phyloP scores from a whole-genome alignment of 2,797 vertebrate genomes.

The Bovichtus diacanthus region DNA sequence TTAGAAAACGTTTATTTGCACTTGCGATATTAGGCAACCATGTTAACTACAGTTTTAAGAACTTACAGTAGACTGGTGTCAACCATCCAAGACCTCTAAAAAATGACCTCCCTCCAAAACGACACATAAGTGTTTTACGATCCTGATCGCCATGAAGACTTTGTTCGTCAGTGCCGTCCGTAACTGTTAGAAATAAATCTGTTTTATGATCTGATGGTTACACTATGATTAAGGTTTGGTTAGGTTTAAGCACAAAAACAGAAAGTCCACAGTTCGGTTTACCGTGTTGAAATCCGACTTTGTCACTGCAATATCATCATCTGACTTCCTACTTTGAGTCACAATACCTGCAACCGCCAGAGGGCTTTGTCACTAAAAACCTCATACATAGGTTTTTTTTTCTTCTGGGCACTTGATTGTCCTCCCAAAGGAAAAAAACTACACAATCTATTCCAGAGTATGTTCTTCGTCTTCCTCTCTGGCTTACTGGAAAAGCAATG shows the following conservation, averaged over 20 bases:
- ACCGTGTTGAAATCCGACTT: too few species aligned
- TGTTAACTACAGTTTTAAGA: background rate
- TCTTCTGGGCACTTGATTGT: too few species aligned
- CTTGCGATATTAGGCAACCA: background rate
- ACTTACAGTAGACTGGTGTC: slow-evolving; percentile 15
- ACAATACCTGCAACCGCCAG: background rate
- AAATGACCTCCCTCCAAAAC: background rate
- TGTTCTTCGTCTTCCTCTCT: slow-evolving; percentile 15
- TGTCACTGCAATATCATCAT: background rate
- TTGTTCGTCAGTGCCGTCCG: background rate
- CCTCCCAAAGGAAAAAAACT: too few species aligned
- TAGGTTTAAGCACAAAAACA: too few species aligned
- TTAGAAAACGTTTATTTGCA: slow-evolving; percentile 26
- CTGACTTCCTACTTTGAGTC: background rate
- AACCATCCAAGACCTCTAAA: background rate
- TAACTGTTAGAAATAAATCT: background rate
- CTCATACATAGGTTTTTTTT: too few species aligned
- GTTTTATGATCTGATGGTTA: background rate
- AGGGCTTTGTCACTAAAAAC: too few species aligned
- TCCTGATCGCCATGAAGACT: background rate
- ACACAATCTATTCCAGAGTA: background rate
- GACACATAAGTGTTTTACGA: background rate
- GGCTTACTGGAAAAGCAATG: background rate
- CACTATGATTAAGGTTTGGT: background rate
- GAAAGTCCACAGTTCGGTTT: too few species aligned